phyloP scores from a whole-genome alignment of 2,888 invertebrate genomes.

The Tenthredo livida region DNA sequence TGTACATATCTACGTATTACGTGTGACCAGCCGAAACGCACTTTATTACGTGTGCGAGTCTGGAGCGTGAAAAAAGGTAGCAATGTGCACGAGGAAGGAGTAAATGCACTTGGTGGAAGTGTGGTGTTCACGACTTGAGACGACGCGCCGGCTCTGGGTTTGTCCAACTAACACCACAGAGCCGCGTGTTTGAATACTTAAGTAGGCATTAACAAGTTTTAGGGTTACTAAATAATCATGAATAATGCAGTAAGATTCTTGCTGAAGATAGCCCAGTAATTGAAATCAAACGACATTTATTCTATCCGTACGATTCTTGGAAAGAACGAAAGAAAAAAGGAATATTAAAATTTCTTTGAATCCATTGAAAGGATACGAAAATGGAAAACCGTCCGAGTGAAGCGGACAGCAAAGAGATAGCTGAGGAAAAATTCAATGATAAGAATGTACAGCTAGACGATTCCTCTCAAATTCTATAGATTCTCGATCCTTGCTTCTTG shows the following conservation, averaged over 20 bases:
- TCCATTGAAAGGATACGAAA: not conserved
- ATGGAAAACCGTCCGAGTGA: not conserved
- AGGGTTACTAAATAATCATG: constrained; percentile 55
- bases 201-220: constrained; percentile 55
- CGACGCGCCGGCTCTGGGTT: constrained; percentile 44
- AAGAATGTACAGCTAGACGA: not conserved
- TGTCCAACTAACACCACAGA: constrained; percentile 52
- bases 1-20: constrained; percentile 1
- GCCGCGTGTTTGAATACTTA: constrained; percentile 54
- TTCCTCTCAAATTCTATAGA: not conserved
- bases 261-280: constrained; percentile 49
- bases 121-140: constrained; percentile 1
- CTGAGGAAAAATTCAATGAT: not conserved
- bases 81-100: not conserved
- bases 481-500: not conserved
- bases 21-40: constrained; percentile 39
- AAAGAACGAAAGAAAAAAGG: not conserved
- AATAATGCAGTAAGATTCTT: constrained; percentile 53
- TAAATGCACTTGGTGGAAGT: constrained; percentile 29
- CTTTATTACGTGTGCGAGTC: constrained; percentile 16
- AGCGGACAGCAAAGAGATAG: not conserved
- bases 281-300: constrained; percentile 44
- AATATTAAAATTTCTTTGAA: not conserved
- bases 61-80: constrained; percentile 11
- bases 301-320: constrained; percentile 15